Evolutionary conservation across 2,113 vertebrate genomes (phyloP), one percentile per base, ranked within the genome.

Genomic region (Cettia cetti): DNA sequence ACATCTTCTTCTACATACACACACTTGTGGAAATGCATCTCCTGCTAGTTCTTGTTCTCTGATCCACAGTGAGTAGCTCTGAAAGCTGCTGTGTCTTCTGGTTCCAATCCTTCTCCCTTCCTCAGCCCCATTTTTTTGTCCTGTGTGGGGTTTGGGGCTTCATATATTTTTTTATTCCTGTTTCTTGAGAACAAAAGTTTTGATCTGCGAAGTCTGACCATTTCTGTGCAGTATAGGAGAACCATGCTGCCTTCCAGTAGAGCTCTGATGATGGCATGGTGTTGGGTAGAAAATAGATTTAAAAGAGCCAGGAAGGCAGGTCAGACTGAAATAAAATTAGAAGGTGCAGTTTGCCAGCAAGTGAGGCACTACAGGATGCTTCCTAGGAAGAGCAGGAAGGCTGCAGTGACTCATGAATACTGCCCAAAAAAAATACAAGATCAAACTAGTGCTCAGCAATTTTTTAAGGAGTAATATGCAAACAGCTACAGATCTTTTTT

Each of bases 261-360:
- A 71, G 31, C 65, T 88, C 35, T 82, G 42, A 53, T 92, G 50
- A 35, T 63, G 45, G 13, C 18, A 7, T 13, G 7, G 26, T 49
- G 19, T 64, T 86, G 60, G 52, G 24, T 83, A 71, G 64, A 89
- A 94, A 88, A 79, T 17, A 83, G 35, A 71, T 80, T 47, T 77
- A 16, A 66, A 74, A 75, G 72, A 84, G 53, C 28, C 61, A 28
- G 61, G 44, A 68, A 70, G 31, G 60, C 2, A 2, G 44, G 56
- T 75, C 71, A 86, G 40, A 24, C 33, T 50, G 82, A 94, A 90
- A 76, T 81, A 93, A 84, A 92, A 86, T 78, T 57, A 90, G 85
- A 83, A 86, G 28, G 40, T 68, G 42, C 37, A 22, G 37, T 81
- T 94, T 90, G 68, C 64, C 71, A 89, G 50, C 24, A 28, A 9